Conservation (phyloP, 1,140 invertebrate species). For the Pantala flavescens region DNA sequence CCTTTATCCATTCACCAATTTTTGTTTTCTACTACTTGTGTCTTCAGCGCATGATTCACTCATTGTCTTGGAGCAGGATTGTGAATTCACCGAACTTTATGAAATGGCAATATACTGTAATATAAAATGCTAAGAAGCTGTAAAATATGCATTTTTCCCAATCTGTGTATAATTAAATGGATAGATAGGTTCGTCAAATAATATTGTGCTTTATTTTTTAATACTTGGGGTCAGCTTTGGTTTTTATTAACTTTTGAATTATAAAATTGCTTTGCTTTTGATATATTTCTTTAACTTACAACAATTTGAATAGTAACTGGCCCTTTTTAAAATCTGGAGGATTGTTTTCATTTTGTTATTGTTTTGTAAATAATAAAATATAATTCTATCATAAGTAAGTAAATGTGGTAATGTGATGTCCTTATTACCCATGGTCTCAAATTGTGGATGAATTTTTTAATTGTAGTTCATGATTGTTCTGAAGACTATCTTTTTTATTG, state of each 20-base stretch:
- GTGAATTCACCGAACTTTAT: neutral
- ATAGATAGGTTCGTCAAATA: neutral
- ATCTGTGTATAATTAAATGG: neutral
- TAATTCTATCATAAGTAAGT: neutral
- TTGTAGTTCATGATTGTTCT: no score
- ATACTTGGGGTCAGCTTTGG: neutral
- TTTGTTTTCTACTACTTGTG: neutral
- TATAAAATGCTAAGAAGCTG: neutral
- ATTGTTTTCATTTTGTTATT: neutral
- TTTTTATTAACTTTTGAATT: neutral
- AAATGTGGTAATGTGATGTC: neutral
- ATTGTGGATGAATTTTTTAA: neutral
- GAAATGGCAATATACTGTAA: neutral
- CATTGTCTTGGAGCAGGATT: neutral
- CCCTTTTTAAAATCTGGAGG: neutral
- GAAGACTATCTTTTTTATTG: no score
- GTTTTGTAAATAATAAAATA: neutral
- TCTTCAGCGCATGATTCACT: neutral
- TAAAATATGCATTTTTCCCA: conserved; percentile 6
- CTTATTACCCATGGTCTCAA: neutral
- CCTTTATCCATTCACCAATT: no score
- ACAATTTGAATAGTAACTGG: neutral
- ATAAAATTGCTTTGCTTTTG: neutral
- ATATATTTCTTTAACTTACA: neutral
- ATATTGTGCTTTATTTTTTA: neutral